phyloP scores from a whole-genome alignment of 37 sponge, comb jelly and placozoan genomes.

The Theonella swinhoei region DNA sequence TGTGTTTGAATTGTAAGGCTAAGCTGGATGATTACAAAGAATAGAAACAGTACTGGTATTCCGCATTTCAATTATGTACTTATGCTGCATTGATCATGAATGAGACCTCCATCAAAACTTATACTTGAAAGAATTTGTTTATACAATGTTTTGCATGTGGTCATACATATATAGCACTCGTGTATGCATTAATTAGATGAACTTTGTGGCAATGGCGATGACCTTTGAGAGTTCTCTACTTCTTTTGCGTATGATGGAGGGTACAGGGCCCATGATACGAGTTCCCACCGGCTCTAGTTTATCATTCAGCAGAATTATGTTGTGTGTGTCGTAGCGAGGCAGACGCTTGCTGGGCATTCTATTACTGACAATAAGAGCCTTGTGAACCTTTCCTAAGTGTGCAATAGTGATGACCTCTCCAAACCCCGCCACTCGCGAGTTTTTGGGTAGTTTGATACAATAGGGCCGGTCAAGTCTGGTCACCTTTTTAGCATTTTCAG shows the following conservation, averaged over 20 bases:
- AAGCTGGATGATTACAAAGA: conserved; percentile 10
- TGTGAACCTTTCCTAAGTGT: conserved; percentile 69
- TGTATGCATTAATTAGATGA: conserved; percentile 64
- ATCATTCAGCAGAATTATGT: conserved; percentile 66
- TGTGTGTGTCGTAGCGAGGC: conserved; percentile 62
- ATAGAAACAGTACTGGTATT: neutral
- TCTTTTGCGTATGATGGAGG: conserved; percentile 49
- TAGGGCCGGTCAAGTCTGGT: conserved; percentile 58
- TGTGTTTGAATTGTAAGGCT: conserved; percentile 50
- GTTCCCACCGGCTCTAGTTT: conserved; percentile 81
- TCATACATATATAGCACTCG: too few relatives aligned
- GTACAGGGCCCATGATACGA: conserved; percentile 68
- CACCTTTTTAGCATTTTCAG: conserved; percentile 45
- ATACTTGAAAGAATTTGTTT: too few relatives aligned
- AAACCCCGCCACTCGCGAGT: conserved; percentile 57
- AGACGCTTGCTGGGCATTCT: conserved; percentile 48
- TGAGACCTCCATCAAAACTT: too few relatives aligned
- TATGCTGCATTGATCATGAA: too few relatives aligned
- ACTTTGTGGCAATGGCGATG: conserved; percentile 58
- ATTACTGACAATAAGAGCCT: conserved; percentile 72
- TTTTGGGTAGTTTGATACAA: conserved; percentile 72
- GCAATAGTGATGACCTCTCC: conserved; percentile 76
- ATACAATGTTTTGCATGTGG: too few relatives aligned
- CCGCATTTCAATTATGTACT: too few relatives aligned
- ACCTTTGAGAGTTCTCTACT: conserved; percentile 61